These are phyloP conservation scores for Indri indri DNA, from an alignment of 2,113 vertebrate species.

Conservation along the genomic window DNA sequence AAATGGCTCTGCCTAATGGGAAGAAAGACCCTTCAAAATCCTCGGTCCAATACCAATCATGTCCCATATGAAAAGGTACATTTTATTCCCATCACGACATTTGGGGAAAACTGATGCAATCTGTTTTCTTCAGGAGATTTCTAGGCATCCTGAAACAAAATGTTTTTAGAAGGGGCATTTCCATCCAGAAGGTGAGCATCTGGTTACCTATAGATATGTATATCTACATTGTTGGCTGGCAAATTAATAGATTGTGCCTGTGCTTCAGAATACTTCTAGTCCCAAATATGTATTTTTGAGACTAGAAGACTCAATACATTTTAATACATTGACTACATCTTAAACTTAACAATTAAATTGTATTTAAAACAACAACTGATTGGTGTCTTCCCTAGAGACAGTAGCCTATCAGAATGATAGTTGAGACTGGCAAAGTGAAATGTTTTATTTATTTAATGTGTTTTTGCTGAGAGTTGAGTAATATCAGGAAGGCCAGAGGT, in stretches of 20 bases:
- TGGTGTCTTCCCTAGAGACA: not conserved
- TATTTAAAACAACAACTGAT: not conserved
- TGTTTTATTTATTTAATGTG: not conserved
- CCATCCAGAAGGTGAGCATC: not conserved
- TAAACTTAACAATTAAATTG: not conserved
- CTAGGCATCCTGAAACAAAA: not conserved
- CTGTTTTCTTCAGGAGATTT: conserved; percentile 6
- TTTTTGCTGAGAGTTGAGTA: not conserved
- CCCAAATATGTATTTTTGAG: not conserved
- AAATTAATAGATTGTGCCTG: not conserved
- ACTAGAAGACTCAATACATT: not conserved
- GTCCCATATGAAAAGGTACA: not conserved
- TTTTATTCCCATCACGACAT: conserved; percentile 24
- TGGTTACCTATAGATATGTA: not conserved
- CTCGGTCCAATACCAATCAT: not conserved
- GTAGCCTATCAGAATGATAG: not conserved
- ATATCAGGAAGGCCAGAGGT: not conserved
- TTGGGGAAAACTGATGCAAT: not conserved
- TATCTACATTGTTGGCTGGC: not conserved
- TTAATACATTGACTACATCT: not conserved
- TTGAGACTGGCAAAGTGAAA: not conserved
- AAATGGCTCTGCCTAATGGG: not conserved
- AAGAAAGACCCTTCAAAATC: conserved; percentile 40
- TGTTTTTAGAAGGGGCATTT: conserved; percentile 38
- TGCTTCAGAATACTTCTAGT: not conserved